phyloP scores from a whole-genome alignment of 1,140 invertebrate species.

The Brachionus sp. region DNA sequence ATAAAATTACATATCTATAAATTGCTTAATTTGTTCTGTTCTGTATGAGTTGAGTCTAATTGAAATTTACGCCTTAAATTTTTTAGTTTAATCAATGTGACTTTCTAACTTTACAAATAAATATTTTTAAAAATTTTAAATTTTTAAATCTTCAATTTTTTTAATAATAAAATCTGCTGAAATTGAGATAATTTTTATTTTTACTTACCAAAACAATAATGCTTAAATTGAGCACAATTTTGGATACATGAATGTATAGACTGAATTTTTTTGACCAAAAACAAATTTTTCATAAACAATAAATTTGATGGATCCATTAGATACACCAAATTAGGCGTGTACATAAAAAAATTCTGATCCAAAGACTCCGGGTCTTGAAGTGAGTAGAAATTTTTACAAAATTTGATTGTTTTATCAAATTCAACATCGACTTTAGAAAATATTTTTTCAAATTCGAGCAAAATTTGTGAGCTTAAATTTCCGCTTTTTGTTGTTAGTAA shows the following conservation, averaged over 20 bases:
- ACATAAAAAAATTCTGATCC: slow-evolving; percentile 5
- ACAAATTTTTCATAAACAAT: neutral
- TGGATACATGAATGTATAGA: neutral
- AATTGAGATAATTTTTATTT: neutral
- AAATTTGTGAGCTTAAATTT: neutral
- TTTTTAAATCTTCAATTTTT: no score
- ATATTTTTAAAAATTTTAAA: no score
- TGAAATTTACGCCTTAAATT: no score
- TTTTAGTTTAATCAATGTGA: no score
- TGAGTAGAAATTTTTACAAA: neutral
- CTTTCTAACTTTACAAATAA: no score
- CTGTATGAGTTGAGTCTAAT: no score
- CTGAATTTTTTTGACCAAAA: slow-evolving; percentile 35
- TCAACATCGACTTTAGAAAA: neutral
- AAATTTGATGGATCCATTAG: neutral
- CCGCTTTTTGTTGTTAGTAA: neutral
- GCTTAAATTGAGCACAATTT: neutral
- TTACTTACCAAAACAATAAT: slow-evolving; percentile 20
- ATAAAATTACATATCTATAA: no score
- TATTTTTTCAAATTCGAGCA: slow-evolving; percentile 16
- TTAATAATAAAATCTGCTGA: neutral
- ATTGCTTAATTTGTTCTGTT: no score
- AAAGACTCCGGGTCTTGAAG: neutral
- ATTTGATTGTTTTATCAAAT: slow-evolving; percentile 1
- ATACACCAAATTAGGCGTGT: neutral